Evolutionary conservation across 2,113 vertebrate species (phyloP), one percentile per base, ranked within the genome.

Genomic region (Triplophysa dalaica): DNA sequence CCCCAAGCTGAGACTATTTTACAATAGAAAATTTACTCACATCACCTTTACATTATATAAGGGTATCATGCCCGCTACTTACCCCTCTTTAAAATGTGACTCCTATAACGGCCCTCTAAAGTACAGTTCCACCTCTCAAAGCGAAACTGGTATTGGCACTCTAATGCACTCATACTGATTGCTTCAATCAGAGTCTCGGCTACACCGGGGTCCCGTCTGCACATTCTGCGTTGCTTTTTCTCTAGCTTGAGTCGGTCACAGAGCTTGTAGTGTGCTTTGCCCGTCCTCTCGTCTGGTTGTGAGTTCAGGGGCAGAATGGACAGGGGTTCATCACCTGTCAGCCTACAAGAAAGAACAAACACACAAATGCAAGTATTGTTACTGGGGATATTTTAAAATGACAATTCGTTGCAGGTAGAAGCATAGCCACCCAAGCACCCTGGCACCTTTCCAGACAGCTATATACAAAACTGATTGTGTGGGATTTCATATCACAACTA

Each of bases 81-180:
- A 96, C 97, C 96, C 93, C 97, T 94, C 87, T 97, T 98, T 4
- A 99, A 91, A 79, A 99, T 92, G 86, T 95, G 97, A 89, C 95
- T 94, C 24, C 97, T 85, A 89, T 97, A 96, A 60, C 95, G 95
- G 29, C 96, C 96, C 87, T 99, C 98, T 0, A 99, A 88, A 78
- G 95, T 97, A 90, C 97, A 99, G 91, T 99, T 99, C 98, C 98
- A 99, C 80, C 98, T 95, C 91, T 99, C 98, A 0, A 98, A 98
- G 75, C 96, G 95, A 86, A 99, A 99, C 87, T 99, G 98, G 89
- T 98, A 98, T 88, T 99, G 97, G 89, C 98, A 99, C 87, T 99
- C 97, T 1, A 95, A 86, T 0, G 97, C 97, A 0, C 97, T 98
- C 94, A 98, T 96, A 90, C 96, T 97, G 86, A 98, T 96, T 1